These are phyloP conservation scores for Nesoenas mayeri DNA, from an alignment of 2,113 vertebrate species.

Conservation along the genomic window DNA sequence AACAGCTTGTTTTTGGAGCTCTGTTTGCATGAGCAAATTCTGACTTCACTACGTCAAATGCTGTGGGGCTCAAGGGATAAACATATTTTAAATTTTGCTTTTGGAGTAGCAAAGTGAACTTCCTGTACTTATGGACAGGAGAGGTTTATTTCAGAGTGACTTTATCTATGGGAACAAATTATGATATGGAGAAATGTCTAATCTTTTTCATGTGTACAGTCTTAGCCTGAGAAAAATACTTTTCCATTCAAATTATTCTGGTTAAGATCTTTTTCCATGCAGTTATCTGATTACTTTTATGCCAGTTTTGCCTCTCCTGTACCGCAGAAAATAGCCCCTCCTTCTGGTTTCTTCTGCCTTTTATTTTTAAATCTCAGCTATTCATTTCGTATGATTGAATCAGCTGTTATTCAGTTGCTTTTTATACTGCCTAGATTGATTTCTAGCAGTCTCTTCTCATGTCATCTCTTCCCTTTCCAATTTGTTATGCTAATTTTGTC, in stretches of 20 bases:
- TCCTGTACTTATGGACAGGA: background rate
- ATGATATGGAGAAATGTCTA: background rate
- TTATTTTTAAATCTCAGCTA: background rate
- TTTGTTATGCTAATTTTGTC: background rate
- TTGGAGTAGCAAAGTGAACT: background rate
- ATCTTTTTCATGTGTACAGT: background rate
- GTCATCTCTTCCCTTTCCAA: background rate
- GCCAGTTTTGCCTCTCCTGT: background rate
- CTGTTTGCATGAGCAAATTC: background rate
- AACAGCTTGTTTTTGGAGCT: constrained; percentile 5
- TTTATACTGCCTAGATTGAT: background rate
- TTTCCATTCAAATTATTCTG: background rate
- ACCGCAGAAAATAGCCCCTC: background rate
- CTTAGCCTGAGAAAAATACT: background rate
- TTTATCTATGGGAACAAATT: background rate
- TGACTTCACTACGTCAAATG: background rate
- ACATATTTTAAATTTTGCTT: background rate
- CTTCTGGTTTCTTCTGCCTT: background rate
- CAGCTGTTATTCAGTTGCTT: background rate
- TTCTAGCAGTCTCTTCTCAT: background rate
- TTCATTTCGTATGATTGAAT: background rate
- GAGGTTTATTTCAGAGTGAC: background rate
- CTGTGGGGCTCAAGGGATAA: background rate
- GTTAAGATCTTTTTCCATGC: background rate
- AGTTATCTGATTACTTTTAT: background rate